A percentile compares a stretch with the other conserved stretches of the same genome.
Evolutionary conservation across 64 coral and sea anemone genomes (phyloP).

Genomic region (Montipora sp.): DNA sequence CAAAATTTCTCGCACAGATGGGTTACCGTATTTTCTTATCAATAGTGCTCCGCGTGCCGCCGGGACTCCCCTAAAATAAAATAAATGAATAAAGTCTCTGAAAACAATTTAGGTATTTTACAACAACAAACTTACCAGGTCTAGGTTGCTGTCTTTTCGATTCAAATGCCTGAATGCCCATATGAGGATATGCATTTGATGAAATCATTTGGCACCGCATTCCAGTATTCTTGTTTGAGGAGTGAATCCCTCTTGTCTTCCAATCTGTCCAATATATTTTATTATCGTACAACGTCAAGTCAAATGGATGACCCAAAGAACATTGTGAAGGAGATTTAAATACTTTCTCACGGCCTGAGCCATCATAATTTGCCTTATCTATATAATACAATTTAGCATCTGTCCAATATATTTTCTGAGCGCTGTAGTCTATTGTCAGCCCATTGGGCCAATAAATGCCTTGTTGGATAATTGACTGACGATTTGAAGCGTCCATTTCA

Average conservation of each 20-base stretch:
- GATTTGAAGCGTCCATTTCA: conserved; percentile 74
- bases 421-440: conserved; percentile 72
- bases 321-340: conserved; percentile 35
- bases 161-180: conserved; percentile 82
- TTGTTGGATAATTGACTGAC: conserved; percentile 57
- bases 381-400: conserved; percentile 87
- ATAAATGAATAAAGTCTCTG: too few relatives aligned
- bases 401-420: conserved; percentile 82
- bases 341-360: conserved; percentile 58
- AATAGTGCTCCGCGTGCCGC: too few relatives aligned
- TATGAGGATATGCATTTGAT: conserved; percentile 65
- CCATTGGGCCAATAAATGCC: conserved; percentile 86
- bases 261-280: conserved; percentile 89
- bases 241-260: conserved; percentile 70
- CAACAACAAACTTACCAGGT: neutral
- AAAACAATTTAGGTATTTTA: too few relatives aligned
- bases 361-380: conserved; percentile 75
- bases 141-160: conserved; percentile 31
- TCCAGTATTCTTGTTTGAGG: conserved; percentile 79
- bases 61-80: too few relatives aligned
- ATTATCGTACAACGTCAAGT: conserved; percentile 65
- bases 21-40: too few relatives aligned
- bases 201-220: conserved; percentile 14
- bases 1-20: too few relatives aligned
- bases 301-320: conserved; percentile 76